phyloP scores from a whole-genome alignment of 92 coral and sea anemone species.

The Zoanthus gigantus region DNA sequence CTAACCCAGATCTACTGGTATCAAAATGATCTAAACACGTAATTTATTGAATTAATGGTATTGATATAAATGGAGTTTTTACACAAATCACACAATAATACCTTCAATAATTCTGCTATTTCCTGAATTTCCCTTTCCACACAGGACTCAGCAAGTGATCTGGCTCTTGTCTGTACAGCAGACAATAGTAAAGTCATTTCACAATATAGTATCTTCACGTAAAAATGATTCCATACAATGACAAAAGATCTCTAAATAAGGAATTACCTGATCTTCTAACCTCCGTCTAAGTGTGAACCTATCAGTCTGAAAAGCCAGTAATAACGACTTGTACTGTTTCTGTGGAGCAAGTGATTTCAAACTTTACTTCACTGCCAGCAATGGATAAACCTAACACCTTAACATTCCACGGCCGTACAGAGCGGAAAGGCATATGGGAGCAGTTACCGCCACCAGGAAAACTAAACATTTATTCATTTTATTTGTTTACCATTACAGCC shows the following conservation, averaged over 20 bases:
- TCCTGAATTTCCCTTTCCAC: slow-evolving; percentile 76
- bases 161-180: slow-evolving; percentile 75
- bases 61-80: too few species aligned
- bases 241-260: background rate
- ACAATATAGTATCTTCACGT: background rate
- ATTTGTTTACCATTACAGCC: too few species aligned
- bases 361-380: background rate
- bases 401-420: too few species aligned
- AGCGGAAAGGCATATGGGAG: too few species aligned
- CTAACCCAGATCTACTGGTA: too few species aligned
- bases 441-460: too few species aligned
- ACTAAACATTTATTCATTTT: too few species aligned
- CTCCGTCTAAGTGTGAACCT: slow-evolving; percentile 83
- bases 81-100: slow-evolving; percentile 10
- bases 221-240: background rate
- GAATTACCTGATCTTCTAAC: slow-evolving; percentile 86
- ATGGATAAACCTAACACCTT: background rate
- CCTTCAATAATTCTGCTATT: slow-evolving; percentile 74
- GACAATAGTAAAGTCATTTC: background rate
- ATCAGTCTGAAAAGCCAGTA: slow-evolving; percentile 95
- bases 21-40: too few species aligned
- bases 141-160: slow-evolving; percentile 81
- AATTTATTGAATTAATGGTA: background rate
- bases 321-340: slow-evolving; percentile 92
- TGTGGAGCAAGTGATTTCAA: slow-evolving; percentile 29